Conservation (phyloP, 2,113 vertebrate genomes). For the Larimichthys crocea region DNA sequence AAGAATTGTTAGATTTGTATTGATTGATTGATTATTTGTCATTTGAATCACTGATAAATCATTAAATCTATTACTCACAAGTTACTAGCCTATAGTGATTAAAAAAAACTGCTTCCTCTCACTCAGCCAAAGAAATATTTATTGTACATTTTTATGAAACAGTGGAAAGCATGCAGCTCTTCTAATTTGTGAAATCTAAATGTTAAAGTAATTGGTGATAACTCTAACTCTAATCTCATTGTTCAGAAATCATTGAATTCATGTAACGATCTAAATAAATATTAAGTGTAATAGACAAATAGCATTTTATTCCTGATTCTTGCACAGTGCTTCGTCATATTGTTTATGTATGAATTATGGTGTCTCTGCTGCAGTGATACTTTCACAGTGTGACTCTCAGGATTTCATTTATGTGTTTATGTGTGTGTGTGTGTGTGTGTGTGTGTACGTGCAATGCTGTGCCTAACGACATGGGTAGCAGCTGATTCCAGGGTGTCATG, state of each 20-base stretch:
- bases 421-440: neutral
- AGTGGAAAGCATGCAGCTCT: neutral
- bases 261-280: neutral
- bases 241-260: neutral
- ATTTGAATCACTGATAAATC: too few relatives aligned
- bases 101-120: too few relatives aligned
- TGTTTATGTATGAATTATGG: neutral
- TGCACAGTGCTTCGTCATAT: neutral
- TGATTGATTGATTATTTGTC: too few relatives aligned
- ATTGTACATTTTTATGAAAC: too few relatives aligned
- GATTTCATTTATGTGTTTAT: neutral
- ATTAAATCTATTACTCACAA: too few relatives aligned
- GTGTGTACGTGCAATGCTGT: neutral
- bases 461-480: slow-evolving; percentile 32
- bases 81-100: too few relatives aligned
- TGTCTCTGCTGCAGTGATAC: neutral
- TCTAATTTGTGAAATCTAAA: neutral
- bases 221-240: too few relatives aligned
- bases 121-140: too few relatives aligned
- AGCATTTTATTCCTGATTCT: neutral
- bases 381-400: neutral
- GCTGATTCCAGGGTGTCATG: slow-evolving; percentile 67
- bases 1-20: too few relatives aligned
- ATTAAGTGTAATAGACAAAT: neutral
- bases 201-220: too few relatives aligned